Evolutionary conservation across 30 jellyfish, hydroid and myxozoan genomes (phyloP).

Genomic region (Cassiopea xamachana): DNA sequence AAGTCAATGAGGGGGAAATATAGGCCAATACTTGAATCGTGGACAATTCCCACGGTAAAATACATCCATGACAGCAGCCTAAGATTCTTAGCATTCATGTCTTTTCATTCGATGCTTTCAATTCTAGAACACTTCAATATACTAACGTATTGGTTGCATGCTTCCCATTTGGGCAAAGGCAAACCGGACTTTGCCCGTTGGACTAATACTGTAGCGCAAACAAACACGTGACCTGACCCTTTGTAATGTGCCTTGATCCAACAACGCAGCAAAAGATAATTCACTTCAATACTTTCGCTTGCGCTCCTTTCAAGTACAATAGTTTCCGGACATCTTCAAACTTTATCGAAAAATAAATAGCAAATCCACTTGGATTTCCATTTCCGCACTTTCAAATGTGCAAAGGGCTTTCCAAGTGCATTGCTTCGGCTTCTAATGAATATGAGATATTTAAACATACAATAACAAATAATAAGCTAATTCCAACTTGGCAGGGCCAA

Average conservation of each 20-base stretch:
- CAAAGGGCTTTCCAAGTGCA: not conserved
- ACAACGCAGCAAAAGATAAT: not conserved
- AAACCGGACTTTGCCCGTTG: not conserved
- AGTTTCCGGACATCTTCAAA: not conserved
- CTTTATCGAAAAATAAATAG: not conserved
- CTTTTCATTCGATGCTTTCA: too few relatives aligned
- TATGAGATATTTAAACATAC: too few relatives aligned
- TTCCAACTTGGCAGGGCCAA: too few relatives aligned
- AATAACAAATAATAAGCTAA: too few relatives aligned
- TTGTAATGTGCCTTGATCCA: not conserved
- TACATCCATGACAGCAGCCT: too few relatives aligned
- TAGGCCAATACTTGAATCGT: too few relatives aligned
- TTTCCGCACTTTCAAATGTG: not conserved
- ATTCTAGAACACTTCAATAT: not conserved
- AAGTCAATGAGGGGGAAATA: too few relatives aligned
- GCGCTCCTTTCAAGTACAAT: not conserved
- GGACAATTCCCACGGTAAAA: too few relatives aligned
- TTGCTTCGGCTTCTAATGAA: not conserved
- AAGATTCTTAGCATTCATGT: too few relatives aligned
- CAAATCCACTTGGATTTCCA: conserved; percentile 3
- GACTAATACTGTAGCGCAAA: not conserved
- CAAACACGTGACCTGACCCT: not conserved
- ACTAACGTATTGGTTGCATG: not conserved
- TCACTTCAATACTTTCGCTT: not conserved
- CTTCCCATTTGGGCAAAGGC: not conserved